Base-by-base conservation (phyloP, 2,888 invertebrate species). In the Cataglyphis rosenhaueri region DNA sequence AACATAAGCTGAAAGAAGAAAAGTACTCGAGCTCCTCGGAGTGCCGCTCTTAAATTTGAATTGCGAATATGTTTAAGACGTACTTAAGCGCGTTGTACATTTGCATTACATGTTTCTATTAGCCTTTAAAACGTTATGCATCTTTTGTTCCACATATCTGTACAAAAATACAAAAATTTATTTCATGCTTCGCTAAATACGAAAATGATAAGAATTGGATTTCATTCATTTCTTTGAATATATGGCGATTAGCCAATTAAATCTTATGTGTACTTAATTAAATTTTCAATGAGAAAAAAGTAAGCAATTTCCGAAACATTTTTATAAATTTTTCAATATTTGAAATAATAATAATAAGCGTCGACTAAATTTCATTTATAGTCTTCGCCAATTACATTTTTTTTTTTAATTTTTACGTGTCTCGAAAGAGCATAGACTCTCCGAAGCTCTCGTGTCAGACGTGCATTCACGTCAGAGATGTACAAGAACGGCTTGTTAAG, bases 11-110 rank as follows among this genome's bases (percentile, higher is more conserved):
- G 2, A 0, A 18, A 41, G 29, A 44, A 25, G 15, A 32, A 44
- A 74, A 62, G 74, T 62, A 15, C 41, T 62, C 10, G 15, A 74
- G 21, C 35, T 62, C 29, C 21, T 61, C 32, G 8, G 44, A 74
- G 44, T 62, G 29, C 44, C 44, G 32, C 29, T 64, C 21, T 74
- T 44, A 62, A 74, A 74, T 32, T 64, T 74, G 9, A 74, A 64
- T 15, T 29, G 18, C 32, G 44, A 62, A 74, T 74, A 62, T 9
- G 12, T 59, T n/a, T 38, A 25, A 15, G 57, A 18, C n/a, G 38
- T 12, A 61, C 61, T 71, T 73, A 61, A n/a, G 52, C 8, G 2
- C 8, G 41, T 73, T 12, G 41, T 73, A 29, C n/a, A 71, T 38
- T 15, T 29, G 29, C 41, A 61, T 21, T 21, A 21, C 21, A 61